Evolutionary conservation across 2,113 vertebrate species (phyloP), one percentile per base, ranked within the genome.

Genomic region (Nothocercus julius): DNA sequence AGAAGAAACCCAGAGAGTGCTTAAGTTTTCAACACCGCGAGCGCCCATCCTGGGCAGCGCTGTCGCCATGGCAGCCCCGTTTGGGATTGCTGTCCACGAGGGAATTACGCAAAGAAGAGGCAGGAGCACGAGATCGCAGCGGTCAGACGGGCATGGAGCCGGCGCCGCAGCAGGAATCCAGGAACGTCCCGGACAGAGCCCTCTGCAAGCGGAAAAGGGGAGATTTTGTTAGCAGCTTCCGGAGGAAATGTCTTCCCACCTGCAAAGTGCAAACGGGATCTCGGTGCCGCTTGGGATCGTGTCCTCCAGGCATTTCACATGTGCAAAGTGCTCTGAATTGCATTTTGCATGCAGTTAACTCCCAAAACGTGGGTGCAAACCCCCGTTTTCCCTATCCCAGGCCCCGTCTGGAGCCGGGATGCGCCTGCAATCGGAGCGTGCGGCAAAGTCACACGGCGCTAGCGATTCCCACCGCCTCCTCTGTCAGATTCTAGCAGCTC

Each of bases 311-410:
- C 1, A 1, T 0, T 79, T 28, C 58, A 4, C 30, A 10, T 30
- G 1, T 2, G 8, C 38, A 6, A n/a, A 17, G 32, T 7, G 11
- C 49, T 8, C 27, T 36, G 1, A 5, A 2, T 1, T 1, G 14
- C 42, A 0, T 49, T 30, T 7, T 8, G n/a, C 27, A 28, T 4
- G n/a, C 36, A 49, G 30, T 38, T 0, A 44, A 63, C 40, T 21
- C 61, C 44, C 8, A 2, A 61, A 79, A 58, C 1, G 2, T 28
- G 49, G 49, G 21, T 24, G 21, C 49, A 22, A 49, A 49, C 5
- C 49, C 49, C 49, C 21, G 20, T 3, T 49, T 49, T 49, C 49
- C 49, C 20, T 22, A 49, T 49, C 49, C 49, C 21, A 49, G 49
- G 49, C 49, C 20, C 22, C 22, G 21, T 22, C 49, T 11, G 21